Conservation (phyloP, 2,888 invertebrate genomes). For the Scaptomyza polygonia region DNA sequence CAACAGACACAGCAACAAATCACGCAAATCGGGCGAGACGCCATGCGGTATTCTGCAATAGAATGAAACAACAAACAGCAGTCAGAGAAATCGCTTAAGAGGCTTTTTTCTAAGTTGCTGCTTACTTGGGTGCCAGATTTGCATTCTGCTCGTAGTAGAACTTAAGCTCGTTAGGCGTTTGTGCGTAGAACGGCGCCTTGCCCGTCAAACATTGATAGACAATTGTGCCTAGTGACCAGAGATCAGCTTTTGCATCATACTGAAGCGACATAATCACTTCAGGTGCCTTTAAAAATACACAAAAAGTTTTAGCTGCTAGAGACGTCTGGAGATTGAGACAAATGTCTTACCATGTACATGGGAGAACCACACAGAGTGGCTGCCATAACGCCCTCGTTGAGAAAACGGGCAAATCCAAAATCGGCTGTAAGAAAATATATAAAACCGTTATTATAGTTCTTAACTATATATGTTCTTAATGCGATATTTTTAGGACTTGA, state of each 20-base stretch:
- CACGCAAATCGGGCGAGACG: conserved; percentile 94
- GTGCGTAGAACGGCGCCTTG: conserved; percentile 99
- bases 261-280: conserved; percentile 99
- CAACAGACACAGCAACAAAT: conserved; percentile 93
- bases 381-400: conserved; percentile 99
- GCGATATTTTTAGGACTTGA: too few species aligned
- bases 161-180: conserved; percentile 98
- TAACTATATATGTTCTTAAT: too few species aligned
- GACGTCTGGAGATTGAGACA: neutral
- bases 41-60: conserved; percentile 93
- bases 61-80: too few species aligned
- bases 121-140: conserved; percentile 94
- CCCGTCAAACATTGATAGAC: conserved; percentile 99
- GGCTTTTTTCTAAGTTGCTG: neutral
- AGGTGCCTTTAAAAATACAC: conserved; percentile 89
- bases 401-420: conserved; percentile 99
- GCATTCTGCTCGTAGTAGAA: conserved; percentile 98
- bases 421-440: conserved; percentile 88
- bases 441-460: neutral
- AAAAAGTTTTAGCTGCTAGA: too few species aligned
- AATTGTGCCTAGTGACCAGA: conserved; percentile 99
- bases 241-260: conserved; percentile 99
- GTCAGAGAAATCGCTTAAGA: neutral
- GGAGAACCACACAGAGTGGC: conserved; percentile 99
- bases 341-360: conserved; percentile 96